Percentiles rank a stretch among this genome's conserved stretches.
Evolutionary conservation across 2,113 vertebrate species (phyloP).

Genomic region (Ammodytes dubius): DNA sequence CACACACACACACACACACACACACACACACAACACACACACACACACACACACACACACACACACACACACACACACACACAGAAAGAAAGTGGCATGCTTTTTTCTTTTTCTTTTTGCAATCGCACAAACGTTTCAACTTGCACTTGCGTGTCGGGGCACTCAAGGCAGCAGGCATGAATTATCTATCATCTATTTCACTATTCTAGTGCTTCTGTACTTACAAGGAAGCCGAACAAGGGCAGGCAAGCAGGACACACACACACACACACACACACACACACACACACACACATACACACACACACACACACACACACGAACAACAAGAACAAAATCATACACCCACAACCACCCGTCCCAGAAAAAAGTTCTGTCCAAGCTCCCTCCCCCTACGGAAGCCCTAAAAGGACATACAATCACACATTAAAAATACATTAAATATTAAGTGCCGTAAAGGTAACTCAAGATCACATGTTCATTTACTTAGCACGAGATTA

Average conservation of each 20-base stretch:
- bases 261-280: constrained; percentile 28
- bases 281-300: constrained; percentile 34
- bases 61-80: constrained; percentile 51
- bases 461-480: too few relatives aligned
- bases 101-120: constrained; percentile 26
- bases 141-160: constrained; percentile 66
- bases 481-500: too few relatives aligned
- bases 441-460: too few relatives aligned
- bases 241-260: constrained; percentile 62
- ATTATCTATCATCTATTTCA: constrained; percentile 71
- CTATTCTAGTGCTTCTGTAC: constrained; percentile 70
- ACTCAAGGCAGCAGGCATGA: constrained; percentile 76
- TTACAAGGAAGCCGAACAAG: constrained; percentile 66
- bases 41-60: constrained; percentile 35
- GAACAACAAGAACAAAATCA: constrained; percentile 56
- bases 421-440: too few relatives aligned
- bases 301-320: constrained; percentile 27
- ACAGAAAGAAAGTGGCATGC: constrained; percentile 68
- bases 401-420: too few relatives aligned
- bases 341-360: constrained; percentile 45
- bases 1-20: constrained; percentile 25
- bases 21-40: constrained; percentile 43
- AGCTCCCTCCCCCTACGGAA: constrained; percentile 24
- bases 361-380: constrained; percentile 58
- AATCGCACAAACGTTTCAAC: constrained; percentile 35